A percentile compares a stretch with the other conserved stretches of the same genome.
Evolutionary conservation across 2,113 vertebrate species (phyloP).

Genomic region (Chionomys nivalis): DNA sequence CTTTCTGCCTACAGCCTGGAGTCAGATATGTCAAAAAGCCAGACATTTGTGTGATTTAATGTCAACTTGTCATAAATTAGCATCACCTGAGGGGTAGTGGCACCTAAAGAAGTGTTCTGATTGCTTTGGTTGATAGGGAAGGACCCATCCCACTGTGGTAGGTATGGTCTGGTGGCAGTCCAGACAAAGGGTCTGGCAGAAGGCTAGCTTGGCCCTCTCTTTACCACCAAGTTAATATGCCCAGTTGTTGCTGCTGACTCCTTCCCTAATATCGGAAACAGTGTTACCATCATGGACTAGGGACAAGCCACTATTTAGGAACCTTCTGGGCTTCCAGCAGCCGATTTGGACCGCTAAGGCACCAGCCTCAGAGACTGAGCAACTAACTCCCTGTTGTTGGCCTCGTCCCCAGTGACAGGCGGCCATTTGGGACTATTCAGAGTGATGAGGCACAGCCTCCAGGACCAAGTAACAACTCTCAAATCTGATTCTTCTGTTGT

Average conservation of each 20-base stretch:
- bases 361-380: neutral
- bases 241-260: neutral
- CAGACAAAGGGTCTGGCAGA: neutral
- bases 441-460: neutral
- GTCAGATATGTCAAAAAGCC: constrained; percentile 1
- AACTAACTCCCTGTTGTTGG: neutral
- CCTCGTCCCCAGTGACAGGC: neutral
- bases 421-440: neutral
- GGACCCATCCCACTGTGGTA: neutral
- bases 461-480: neutral
- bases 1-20: constrained; percentile 20
- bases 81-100: neutral
- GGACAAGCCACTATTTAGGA: neutral
- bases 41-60: neutral
- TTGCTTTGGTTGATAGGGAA: neutral
- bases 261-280: neutral
- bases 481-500: neutral
- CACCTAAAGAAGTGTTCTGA: neutral
- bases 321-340: neutral
- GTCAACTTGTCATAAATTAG: neutral
- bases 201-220: neutral
- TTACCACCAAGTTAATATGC: neutral
- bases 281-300: neutral
- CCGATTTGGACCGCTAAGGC: neutral
- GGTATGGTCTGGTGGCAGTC: neutral